Evolutionary conservation across 1,140 invertebrate genomes (phyloP).

Genomic region (Drosophila arizonae): DNA sequence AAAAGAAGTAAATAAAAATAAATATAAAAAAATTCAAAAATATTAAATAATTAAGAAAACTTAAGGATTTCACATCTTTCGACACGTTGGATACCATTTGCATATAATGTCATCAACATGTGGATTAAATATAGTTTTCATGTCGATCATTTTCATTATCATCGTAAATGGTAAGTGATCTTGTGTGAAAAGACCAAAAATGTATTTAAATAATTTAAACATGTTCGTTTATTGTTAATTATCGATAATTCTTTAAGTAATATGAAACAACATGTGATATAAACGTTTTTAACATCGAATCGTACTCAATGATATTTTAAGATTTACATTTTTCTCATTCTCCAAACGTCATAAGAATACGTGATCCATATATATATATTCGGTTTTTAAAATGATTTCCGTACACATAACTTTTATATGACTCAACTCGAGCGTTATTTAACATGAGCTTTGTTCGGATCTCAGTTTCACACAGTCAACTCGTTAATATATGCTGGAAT

Average conservation of each 20-base stretch:
- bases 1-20: not conserved
- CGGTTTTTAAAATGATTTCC: constrained; percentile 19
- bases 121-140: constrained; percentile 82
- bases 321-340: not conserved
- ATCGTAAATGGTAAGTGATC: constrained; percentile 80
- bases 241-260: not conserved
- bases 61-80: constrained; percentile 35
- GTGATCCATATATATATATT: constrained; percentile 6
- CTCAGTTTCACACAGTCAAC: constrained; percentile 18
- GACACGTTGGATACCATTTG: constrained; percentile 67
- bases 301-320: not conserved
- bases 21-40: not conserved
- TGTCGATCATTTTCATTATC: constrained; percentile 82
- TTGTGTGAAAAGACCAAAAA: not conserved
- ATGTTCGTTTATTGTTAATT: too few species aligned
- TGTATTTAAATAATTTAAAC: too few species aligned
- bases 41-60: constrained; percentile 6
- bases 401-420: not conserved
- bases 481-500: constrained; percentile 24
- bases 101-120: constrained; percentile 83
- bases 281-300: not conserved
- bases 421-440: constrained; percentile 17
- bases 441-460: not conserved
- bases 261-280: not conserved
- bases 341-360: not conserved